Evolutionary conservation across 2,113 vertebrate genomes (phyloP), one percentile per base, ranked within the genome.

Genomic region (Sclerurus mexicanus): DNA sequence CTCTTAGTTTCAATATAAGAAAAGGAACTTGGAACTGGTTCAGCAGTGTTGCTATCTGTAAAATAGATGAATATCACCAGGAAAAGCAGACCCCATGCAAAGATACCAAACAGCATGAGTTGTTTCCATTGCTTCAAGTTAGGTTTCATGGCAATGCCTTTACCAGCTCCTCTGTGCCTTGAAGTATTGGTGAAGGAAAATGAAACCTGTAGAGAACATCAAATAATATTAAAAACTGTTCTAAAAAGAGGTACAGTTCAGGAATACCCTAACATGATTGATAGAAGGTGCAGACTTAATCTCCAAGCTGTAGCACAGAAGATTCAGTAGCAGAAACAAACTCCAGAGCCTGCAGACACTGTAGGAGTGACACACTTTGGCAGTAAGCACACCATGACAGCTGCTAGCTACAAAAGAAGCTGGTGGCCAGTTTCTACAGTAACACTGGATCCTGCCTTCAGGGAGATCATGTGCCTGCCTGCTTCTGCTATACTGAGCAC

Each of bases 81-180:
- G 94, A 99, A 99, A 74, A 99, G 95, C 60, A 99, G 97, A 21
- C 98, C 99, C 99, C 99, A 99, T 46, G 98, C 98, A 87, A 99
- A 98, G 95, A 99, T 99, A 74, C 98, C 99, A 76, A 98, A 98
- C 81, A 99, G 98, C 97, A 98, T 98, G 76, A 99, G 96, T 97
- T 98, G 98, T 97, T 99, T 98, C 99, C 99, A 99, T 97, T 99
- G 99, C 97, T 99, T 99, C 98, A 99, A 97, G 90, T 98, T 99
- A 79, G 99, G 98, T 98, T 99, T 99, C 99, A 99, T 99, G 98
- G 98, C 98, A 98, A 93, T 95, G 84, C 89, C 89, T 95, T 88
- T 90, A 87, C 80, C 89, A 95, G 87, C 44, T 80, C 86, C 83
- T 97, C 92, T 90, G 87, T 72, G 90, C 60, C 86, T 96, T 94